Conservation (phyloP, 2,113 vertebrate genomes). For the Lathamus discolor region DNA sequence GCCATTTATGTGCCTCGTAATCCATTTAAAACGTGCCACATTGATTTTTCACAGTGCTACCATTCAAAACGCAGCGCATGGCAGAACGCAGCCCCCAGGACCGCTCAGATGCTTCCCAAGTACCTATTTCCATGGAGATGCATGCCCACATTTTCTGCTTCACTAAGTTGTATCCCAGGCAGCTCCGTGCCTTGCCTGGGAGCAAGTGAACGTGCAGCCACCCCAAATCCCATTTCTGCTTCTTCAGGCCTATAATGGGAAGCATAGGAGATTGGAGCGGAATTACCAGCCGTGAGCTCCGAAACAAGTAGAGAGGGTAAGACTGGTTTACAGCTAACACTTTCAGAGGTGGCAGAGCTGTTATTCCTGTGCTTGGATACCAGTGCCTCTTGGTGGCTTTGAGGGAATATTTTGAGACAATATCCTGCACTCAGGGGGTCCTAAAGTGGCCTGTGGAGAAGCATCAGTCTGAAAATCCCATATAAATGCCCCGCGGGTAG, state of each 20-base stretch:
- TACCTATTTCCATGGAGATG: neutral
- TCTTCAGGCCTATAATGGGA: neutral
- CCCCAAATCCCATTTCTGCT: neutral
- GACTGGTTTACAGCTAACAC: neutral
- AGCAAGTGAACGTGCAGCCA: neutral
- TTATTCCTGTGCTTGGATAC: neutral
- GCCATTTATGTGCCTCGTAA: slow-evolving; percentile 20
- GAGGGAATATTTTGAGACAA: slow-evolving; percentile 31
- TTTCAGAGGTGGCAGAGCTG: neutral
- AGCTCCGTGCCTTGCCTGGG: neutral
- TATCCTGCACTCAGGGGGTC: neutral
- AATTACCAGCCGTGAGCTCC: neutral
- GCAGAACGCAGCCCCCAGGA: neutral
- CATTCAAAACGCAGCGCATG: neutral
- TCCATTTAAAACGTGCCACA: slow-evolving; percentile 25
- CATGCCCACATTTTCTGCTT: neutral
- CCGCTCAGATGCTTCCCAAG: neutral
- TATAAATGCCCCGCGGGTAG: slow-evolving; percentile 14
- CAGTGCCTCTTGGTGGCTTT: neutral
- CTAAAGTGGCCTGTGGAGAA: neutral
- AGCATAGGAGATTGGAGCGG: neutral
- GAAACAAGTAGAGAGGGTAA: neutral
- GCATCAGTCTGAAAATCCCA: neutral
- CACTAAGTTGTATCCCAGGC: neutral
- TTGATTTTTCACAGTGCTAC: slow-evolving; percentile 33